Percentiles rank a stretch among this genome's conserved stretches.
These are phyloP conservation scores for Trachymyrmex septentrionalis DNA, from an alignment of 1,140 invertebrate species.

Conservation along the genomic window DNA sequence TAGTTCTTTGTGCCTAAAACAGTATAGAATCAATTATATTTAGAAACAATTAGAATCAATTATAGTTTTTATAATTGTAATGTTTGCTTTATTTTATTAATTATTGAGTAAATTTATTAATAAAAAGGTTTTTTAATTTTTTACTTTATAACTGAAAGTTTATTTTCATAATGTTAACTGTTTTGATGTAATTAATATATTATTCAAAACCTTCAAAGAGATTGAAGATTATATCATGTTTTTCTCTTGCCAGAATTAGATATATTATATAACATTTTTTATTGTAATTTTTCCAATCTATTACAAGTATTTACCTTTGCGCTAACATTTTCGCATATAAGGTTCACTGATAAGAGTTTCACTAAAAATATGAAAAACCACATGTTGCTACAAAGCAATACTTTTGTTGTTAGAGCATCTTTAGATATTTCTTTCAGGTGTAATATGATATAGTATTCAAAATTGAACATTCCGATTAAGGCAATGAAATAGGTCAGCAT, in stretches of 20 bases:
- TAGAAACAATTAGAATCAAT: too few species aligned
- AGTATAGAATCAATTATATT: neutral
- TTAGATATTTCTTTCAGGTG: too few species aligned
- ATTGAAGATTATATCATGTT: neutral
- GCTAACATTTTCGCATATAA: conserved; percentile 35
- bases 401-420: neutral
- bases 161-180: neutral
- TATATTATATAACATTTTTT: neutral
- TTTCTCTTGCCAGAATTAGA: too few species aligned
- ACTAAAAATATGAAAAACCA: conserved; percentile 2
- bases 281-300: neutral
- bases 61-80: too few species aligned
- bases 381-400: neutral
- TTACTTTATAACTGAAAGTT: neutral
- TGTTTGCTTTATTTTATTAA: too few species aligned
- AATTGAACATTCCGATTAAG: neutral
- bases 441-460: neutral
- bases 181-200: neutral
- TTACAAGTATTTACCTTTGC: conserved; percentile 34
- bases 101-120: neutral
- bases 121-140: neutral
- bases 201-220: neutral
- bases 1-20: neutral
- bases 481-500: neutral
- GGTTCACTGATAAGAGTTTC: neutral